These are phyloP conservation scores for Chaetodon trifascialis DNA, from an alignment of 2,113 vertebrate genomes.

Conservation along the genomic window DNA sequence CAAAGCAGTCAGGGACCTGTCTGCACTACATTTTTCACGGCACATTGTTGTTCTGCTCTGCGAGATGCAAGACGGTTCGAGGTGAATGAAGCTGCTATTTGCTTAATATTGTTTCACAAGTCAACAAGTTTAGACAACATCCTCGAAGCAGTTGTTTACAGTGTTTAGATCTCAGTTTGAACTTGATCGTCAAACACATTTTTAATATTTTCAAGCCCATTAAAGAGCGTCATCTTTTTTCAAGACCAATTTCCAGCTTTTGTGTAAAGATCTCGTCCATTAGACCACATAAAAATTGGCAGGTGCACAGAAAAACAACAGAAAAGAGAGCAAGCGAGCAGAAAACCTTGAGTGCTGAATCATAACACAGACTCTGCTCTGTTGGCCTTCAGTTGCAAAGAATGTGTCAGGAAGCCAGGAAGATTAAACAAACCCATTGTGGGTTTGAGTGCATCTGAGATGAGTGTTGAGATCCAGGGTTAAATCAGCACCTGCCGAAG, in stretches of 20 bases:
- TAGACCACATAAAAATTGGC: background rate
- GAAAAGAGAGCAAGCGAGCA: constrained; percentile 15
- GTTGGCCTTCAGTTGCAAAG: constrained; percentile 20
- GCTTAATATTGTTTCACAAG: background rate
- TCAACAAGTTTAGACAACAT: background rate
- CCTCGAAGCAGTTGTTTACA: background rate
- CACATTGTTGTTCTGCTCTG: background rate
- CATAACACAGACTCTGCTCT: background rate
- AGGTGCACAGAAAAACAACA: background rate
- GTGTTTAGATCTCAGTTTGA: background rate
- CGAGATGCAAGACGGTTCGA: background rate
- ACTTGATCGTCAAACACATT: background rate
- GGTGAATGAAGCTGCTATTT: background rate
- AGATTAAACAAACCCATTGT: constrained; percentile 39
- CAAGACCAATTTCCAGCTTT: background rate
- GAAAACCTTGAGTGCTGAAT: constrained; percentile 17
- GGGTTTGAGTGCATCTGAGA: constrained; percentile 22
- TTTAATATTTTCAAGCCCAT: background rate
- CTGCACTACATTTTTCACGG: constrained; percentile 21
- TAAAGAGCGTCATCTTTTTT: background rate
- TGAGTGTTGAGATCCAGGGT: background rate
- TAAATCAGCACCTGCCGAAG: constrained; percentile 13
- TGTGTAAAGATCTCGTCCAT: background rate
- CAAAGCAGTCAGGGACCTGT: constrained; percentile 3
- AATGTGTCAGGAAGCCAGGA: constrained; percentile 9